Evolutionary conservation across 1,140 invertebrate genomes (phyloP).

Genomic region (Bradysia coprophila): DNA sequence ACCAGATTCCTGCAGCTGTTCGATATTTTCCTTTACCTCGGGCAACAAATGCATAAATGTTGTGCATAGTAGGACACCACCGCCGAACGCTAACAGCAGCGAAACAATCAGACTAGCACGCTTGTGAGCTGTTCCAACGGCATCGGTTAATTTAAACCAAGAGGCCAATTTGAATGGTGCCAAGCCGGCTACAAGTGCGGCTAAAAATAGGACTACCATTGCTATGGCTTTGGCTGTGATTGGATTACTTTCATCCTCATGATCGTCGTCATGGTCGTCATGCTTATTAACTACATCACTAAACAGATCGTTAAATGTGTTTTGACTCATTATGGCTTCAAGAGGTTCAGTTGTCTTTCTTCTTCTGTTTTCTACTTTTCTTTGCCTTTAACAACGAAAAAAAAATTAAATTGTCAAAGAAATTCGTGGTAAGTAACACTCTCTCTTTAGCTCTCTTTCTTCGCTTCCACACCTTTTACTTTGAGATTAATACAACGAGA

Average conservation of each 20-base stretch:
- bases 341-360: too few relatives aligned
- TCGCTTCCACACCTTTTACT: too few relatives aligned
- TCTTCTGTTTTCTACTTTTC: too few relatives aligned
- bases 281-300: constrained; percentile 6
- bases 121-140: neutral
- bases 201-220: constrained; percentile 44
- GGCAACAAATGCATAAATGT: constrained; percentile 80
- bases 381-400: too few relatives aligned
- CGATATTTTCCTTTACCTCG: constrained; percentile 57
- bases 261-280: constrained; percentile 11
- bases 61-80: constrained; percentile 77
- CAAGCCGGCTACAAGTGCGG: constrained; percentile 47
- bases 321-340: too few relatives aligned
- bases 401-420: too few relatives aligned
- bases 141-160: constrained; percentile 36
- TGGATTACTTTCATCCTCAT: constrained; percentile 11
- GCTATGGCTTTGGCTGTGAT: constrained; percentile 45
- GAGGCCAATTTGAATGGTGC: constrained; percentile 43
- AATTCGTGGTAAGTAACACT: too few relatives aligned
- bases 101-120: constrained; percentile 15
- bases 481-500: too few relatives aligned
- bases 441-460: too few relatives aligned
- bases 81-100: constrained; percentile 68
- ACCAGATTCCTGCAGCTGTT: constrained; percentile 29
- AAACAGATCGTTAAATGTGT: neutral